Conservation (phyloP, 1,140 invertebrate genomes). For the Drosophila willistoni region DNA sequence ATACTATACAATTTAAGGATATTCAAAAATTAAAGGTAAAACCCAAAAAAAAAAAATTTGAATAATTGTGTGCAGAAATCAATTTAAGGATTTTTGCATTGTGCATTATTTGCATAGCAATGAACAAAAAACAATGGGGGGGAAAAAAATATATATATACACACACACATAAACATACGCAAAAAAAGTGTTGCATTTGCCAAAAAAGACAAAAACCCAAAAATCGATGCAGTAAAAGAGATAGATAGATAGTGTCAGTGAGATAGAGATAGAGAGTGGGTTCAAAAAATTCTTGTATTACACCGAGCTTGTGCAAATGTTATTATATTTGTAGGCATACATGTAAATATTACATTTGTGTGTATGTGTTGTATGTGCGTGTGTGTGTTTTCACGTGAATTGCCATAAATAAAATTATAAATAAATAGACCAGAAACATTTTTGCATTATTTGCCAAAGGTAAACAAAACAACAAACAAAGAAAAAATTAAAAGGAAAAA, state of each 20-base stretch:
- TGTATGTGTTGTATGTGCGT: conserved; percentile 15
- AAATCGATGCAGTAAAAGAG: conserved; percentile 66
- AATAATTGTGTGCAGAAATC: conserved; percentile 78
- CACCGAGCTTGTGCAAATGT: conserved; percentile 67
- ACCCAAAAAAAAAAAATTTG: conserved; percentile 50
- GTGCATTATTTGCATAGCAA: conserved; percentile 68
- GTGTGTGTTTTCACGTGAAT: conserved; percentile 30
- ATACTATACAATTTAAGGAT: conserved; percentile 47
- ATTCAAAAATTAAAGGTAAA: conserved; percentile 7
- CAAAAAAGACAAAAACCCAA: conserved; percentile 64
- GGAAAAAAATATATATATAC: background rate
- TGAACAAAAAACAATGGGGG: conserved; percentile 52
- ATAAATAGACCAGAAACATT: conserved; percentile 70
- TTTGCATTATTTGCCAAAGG: conserved; percentile 65
- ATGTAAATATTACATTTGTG: conserved; percentile 46
- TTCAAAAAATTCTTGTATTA: conserved; percentile 64
- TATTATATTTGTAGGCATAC: conserved; percentile 75
- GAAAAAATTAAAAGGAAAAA: background rate
- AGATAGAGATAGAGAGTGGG: conserved; percentile 11
- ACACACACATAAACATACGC: background rate
- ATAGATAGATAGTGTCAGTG: conserved; percentile 43
- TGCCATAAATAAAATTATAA: conserved; percentile 51
- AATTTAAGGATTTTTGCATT: conserved; percentile 71
- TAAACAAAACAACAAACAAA: conserved; percentile 37
- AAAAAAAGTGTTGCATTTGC: conserved; percentile 10